Base-by-base conservation (phyloP, 2,888 invertebrate genomes). In the Noctua pronuba region DNA sequence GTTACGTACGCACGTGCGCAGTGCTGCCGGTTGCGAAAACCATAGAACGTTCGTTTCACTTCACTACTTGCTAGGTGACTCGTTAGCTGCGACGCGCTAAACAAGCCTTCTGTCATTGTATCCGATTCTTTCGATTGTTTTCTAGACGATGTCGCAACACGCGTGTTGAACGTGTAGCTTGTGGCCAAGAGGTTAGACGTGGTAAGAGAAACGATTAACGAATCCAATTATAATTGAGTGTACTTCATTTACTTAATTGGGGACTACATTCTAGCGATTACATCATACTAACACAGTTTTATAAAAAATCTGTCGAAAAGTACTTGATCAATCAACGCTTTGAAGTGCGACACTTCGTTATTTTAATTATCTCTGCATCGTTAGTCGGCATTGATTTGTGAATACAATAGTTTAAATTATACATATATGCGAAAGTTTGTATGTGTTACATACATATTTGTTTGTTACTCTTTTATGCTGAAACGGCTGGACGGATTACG, bases 291-390 rank as follows among this genome's bases (percentile, higher is more conserved):
- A 41, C 8, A 55, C 8, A 58, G 8, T 66, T 46, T 28, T 24
- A 58, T 18, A 28, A 68, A 70, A 52, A 52, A 41, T 60, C 28
- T 44, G 70, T 73, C 35, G 35, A 66, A 66, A 65, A 65, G 44
- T 55, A 73, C 67, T 73, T 60, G 28, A 70, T n/a, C 66, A 66
- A 73, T 69, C 72, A 66, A 70, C 6, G 28, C 6, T 58, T 80
- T 70, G 70, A 68, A 82, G 77, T 64, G 58, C 52, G 62, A 82
- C 71, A 77, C 64, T 73, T 82, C 60, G 83, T 64, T 73, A 73
- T 74, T 82, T 82, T 82, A 86, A 86, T 77, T 66, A 77, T 77
- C 21, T 18, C 49, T 77, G 58, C 83, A 86, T 83, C 66, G 86
- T 82, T 76, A 82, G 66, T 66, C 31, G 46, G 41, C 31, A 31